Evolutionary conservation across 2,113 vertebrate genomes (phyloP), one percentile per base, ranked within the genome.

Genomic region (Pelobates fuscus): DNA sequence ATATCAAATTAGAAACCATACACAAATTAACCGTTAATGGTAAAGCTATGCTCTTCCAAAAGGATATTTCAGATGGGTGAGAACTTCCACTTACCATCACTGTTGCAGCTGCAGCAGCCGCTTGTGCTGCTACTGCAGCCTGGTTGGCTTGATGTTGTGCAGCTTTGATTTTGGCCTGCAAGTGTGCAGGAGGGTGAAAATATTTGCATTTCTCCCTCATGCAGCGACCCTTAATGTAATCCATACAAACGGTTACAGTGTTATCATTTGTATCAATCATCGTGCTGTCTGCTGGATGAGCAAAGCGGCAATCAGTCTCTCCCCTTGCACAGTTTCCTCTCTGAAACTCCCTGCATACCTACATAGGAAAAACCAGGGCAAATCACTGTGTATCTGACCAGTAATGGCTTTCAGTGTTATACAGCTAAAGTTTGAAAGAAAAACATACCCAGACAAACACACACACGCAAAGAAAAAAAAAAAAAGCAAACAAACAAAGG

Each of bases 201-300:
- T 98, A 98, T 91, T 98, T 98, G 94, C 96, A 98, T 94, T 97
- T 98, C 92, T 98, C 96, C 90, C 96, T 94, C 90, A 95, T 95
- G 94, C 96, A 98, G 91, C 96, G 95, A 89, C 95, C 94, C 93
- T 98, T 98, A 92, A 98, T 96, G 92, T 96, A 97, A 93, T 98
- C 96, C 96, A 98, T 98, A 93, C 96, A 98, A 90, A 98, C 96
- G 82, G 96, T 98, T 91, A 97, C 95, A 26, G 94, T 97, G 91
- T 98, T 98, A 89, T 98, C 95, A 23, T 87, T 94, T 78, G 92
- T 95, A 89, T 98, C 96, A 81, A 98, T 94, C 95, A 97, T 97
- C 66, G 95, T 94, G 89, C 94, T 97, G 92, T 98, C 95, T 65
- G 93, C 94, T 11, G 96, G 96, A 84, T 98, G 96, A 70, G 96